Percentiles rank a stretch among this genome's conserved stretches.
Evolutionary conservation across 2,113 vertebrate genomes (phyloP).

Genomic region (Gymnocephalus cernua): DNA sequence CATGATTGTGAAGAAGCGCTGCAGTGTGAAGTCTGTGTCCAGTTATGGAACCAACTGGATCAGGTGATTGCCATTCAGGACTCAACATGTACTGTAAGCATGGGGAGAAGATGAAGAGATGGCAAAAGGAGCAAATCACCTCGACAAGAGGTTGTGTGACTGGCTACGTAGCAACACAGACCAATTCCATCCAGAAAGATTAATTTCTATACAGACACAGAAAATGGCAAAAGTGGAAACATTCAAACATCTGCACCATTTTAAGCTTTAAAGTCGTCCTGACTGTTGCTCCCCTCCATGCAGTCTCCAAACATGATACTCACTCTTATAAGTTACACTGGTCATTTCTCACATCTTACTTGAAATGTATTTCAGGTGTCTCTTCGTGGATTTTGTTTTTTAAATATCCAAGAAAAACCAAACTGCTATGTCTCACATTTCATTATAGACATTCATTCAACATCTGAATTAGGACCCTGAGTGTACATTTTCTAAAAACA

Average conservation of each 20-base stretch:
- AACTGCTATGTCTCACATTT: background rate
- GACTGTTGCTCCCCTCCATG: slow-evolving; percentile 36
- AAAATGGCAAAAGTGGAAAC: slow-evolving; percentile 20
- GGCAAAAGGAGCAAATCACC: slow-evolving; percentile 31
- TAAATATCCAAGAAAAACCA: background rate
- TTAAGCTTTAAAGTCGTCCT: slow-evolving; percentile 41
- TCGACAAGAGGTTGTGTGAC: slow-evolving; percentile 9
- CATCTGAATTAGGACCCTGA: slow-evolving; percentile 23
- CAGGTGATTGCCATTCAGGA: slow-evolving; percentile 82
- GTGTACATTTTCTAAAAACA: background rate
- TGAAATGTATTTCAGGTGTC: slow-evolving; percentile 48
- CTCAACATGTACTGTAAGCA: background rate
- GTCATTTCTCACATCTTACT: slow-evolving; percentile 49
- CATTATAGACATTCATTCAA: background rate
- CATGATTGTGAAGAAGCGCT: slow-evolving; percentile 95
- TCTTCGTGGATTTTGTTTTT: background rate
- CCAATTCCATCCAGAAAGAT: slow-evolving; percentile 19
- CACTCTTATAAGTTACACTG: slow-evolving; percentile 49
- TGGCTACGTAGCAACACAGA: background rate
- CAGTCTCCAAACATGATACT: slow-evolving; percentile 18
- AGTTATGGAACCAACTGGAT: slow-evolving; percentile 89
- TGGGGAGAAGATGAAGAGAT: slow-evolving; percentile 5
- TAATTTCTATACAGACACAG: slow-evolving; percentile 2
- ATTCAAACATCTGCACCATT: slow-evolving; percentile 39
- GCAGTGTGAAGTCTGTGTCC: slow-evolving; percentile 90